Conservation (phyloP, 2,797 vertebrate species). For the Harpagifer antarcticus region DNA sequence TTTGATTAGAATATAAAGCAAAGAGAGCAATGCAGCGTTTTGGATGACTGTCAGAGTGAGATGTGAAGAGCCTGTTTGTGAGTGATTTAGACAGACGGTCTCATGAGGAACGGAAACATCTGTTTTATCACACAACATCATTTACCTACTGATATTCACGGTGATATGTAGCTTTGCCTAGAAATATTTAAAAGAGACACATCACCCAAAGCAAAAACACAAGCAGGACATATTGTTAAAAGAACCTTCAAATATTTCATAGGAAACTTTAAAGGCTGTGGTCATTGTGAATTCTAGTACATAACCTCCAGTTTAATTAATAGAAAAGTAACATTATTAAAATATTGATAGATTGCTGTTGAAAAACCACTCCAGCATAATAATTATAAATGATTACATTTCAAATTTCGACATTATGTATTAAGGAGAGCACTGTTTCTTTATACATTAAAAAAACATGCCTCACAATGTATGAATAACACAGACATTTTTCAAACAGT, state of each 20-base stretch:
- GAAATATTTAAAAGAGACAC: neutral
- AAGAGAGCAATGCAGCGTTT: neutral
- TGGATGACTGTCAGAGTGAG: neutral
- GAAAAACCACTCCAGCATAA: neutral
- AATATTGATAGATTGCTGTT: neutral
- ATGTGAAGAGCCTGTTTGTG: neutral
- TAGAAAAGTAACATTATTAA: neutral
- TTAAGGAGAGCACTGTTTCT: neutral
- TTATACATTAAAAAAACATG: neutral
- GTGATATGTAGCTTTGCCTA: slow-evolving; percentile 4
- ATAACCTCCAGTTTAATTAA: neutral
- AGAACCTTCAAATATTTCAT: neutral
- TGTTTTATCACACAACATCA: slow-evolving; percentile 23
- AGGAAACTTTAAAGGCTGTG: neutral
- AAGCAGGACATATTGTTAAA: neutral
- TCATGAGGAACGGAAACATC: slow-evolving; percentile 1
- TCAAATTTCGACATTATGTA: neutral
- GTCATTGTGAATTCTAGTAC: neutral
- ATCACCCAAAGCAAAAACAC: neutral
- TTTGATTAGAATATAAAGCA: neutral
- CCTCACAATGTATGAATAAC: neutral
- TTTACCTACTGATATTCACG: slow-evolving; percentile 11
- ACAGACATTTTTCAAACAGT: neutral
- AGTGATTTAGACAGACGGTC: neutral
- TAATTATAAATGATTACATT: neutral